Conservation (phyloP, 2,888 invertebrate genomes). For the Fragum sueziense region DNA sequence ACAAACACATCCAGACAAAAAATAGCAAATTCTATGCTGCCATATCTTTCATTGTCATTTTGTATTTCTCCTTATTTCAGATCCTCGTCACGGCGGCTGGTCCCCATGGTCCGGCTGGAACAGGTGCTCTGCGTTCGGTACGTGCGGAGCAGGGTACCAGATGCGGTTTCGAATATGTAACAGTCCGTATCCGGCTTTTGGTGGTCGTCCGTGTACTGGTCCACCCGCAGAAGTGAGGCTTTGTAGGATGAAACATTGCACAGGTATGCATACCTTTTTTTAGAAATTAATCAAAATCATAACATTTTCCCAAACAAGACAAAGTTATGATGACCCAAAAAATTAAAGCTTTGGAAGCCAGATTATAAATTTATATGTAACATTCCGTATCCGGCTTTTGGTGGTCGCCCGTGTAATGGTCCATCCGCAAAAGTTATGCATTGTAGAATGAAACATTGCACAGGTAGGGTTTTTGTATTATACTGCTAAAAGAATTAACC, state of each 20-base stretch:
- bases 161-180: conserved; percentile 32
- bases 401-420: conserved; percentile 33
- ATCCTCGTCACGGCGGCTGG: conserved; percentile 39
- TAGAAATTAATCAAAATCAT: no score
- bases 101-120: conserved; percentile 22
- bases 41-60: no score
- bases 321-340: no score
- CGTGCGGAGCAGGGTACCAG: conserved; percentile 28
- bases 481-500: no score
- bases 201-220: conserved; percentile 33
- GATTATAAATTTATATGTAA: no score
- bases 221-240: conserved; percentile 28
- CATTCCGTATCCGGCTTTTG: conserved; percentile 28
- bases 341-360: no score
- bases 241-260: conserved; percentile 28
- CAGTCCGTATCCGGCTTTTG: conserved; percentile 29
- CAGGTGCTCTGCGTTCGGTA: conserved; percentile 10
- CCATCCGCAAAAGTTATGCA: conserved; percentile 26
- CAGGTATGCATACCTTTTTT: no score
- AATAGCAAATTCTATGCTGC: no score
- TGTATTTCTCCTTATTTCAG: background rate
- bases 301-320: no score
- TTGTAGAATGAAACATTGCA: conserved; percentile 28
- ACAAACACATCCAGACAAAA: no score
- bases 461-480: no score